A percentile compares a stretch with the other conserved stretches of the same genome.
Evolutionary conservation across 2,888 invertebrate genomes (phyloP).

Genomic region (Orchesella flavescens): DNA sequence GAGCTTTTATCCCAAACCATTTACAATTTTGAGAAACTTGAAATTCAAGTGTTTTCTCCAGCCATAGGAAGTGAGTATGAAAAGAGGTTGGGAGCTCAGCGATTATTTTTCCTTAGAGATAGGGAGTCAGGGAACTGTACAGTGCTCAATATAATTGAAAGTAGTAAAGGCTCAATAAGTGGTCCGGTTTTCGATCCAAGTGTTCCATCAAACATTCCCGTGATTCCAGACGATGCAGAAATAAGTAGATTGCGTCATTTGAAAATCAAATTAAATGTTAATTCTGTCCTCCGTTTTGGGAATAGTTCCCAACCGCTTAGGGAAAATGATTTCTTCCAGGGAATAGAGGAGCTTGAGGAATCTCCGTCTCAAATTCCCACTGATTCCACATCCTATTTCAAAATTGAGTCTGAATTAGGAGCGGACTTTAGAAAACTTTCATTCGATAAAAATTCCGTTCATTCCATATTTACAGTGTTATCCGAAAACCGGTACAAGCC

Average conservation of each 20-base stretch:
- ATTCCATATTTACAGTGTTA: background rate
- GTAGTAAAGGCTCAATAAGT: background rate
- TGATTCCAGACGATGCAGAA: background rate
- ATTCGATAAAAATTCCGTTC: background rate
- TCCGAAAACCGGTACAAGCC: background rate
- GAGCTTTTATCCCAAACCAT: background rate
- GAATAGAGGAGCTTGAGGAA: background rate
- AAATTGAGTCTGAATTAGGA: background rate
- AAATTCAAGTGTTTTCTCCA: background rate
- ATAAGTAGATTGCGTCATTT: background rate
- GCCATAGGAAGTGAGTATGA: background rate
- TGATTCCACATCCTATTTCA: background rate
- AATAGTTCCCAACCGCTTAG: too few species aligned
- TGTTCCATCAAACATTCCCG: background rate
- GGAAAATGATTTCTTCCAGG: constrained; percentile 4
- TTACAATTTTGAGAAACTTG: too few species aligned
- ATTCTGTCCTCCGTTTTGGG: background rate
- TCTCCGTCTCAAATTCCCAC: background rate
- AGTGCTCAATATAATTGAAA: constrained; percentile 16
- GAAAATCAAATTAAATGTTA: background rate
- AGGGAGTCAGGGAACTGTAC: background rate
- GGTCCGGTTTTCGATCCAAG: constrained; percentile 4
- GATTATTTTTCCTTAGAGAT: background rate
- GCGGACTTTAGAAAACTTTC: background rate
- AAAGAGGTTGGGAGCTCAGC: background rate